Conservation (phyloP, 1,140 invertebrate genomes). For the Lethrus apterus region DNA sequence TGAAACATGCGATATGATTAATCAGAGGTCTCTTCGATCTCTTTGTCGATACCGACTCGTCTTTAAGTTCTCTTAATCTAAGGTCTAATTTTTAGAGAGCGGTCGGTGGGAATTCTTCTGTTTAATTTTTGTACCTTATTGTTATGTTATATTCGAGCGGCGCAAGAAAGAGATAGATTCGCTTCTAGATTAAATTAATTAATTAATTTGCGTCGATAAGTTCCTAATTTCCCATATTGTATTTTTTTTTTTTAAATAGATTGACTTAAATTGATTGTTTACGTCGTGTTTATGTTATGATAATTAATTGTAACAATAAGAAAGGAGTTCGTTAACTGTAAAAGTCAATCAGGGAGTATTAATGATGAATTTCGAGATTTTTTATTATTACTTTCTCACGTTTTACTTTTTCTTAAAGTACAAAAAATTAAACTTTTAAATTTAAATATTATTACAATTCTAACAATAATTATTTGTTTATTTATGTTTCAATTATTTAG, state of each 20-base stretch:
- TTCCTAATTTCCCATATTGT: constrained; percentile 18
- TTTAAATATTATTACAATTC: too few relatives aligned
- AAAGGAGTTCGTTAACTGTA: constrained; percentile 12
- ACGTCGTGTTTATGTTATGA: constrained; percentile 8
- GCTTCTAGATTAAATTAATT: constrained; percentile 19
- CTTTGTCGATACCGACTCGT: constrained; percentile 23
- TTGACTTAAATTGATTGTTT: constrained; percentile 10
- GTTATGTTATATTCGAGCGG: constrained; percentile 1
- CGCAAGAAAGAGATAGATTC: not conserved
- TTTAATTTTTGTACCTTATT: constrained; percentile 17
- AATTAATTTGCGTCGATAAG: constrained; percentile 16
- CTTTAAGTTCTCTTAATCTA: not conserved
- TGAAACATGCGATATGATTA: constrained; percentile 29
- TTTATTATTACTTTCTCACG: too few relatives aligned
- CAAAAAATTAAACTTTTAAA: too few relatives aligned
- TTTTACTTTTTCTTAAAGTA: too few relatives aligned
- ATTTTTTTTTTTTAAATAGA: constrained; percentile 6
- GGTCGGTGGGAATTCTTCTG: constrained; percentile 13
- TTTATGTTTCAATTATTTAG: too few relatives aligned
- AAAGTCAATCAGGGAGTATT: constrained; percentile 7
- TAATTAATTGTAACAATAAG: constrained; percentile 17
- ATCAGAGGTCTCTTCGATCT: constrained; percentile 21
- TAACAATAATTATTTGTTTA: too few relatives aligned
- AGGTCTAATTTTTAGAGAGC: not conserved
- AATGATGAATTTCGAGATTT: too few relatives aligned